Evolutionary conservation across 2,888 invertebrate genomes (phyloP).

Genomic region (Lasius platythorax): DNA sequence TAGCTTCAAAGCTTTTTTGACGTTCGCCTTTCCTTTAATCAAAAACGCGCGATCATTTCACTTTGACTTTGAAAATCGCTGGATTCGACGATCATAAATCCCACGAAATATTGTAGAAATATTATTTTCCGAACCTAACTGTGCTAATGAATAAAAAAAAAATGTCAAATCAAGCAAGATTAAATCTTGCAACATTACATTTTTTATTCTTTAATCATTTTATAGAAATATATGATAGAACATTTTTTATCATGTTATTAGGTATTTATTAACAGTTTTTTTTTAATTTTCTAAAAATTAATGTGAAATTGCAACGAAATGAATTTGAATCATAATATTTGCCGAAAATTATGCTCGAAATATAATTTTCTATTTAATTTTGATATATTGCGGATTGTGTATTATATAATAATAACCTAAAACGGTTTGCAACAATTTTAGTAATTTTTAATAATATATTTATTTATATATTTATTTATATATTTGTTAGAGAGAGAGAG

Average conservation of each 20-base stretch:
- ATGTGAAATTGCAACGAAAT: background rate
- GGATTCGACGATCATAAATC: constrained; percentile 25
- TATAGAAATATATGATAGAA: background rate
- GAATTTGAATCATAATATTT: background rate
- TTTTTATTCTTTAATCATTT: background rate
- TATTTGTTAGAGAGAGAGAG: background rate
- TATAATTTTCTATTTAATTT: background rate
- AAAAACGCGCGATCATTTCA: constrained; percentile 29
- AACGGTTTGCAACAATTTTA: background rate
- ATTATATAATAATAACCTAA: background rate
- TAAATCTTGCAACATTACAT: background rate
- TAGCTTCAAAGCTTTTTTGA: constrained; percentile 27
- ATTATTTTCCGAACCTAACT: constrained; percentile 31
- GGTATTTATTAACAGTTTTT: background rate
- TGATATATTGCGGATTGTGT: background rate
- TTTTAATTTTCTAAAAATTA: background rate
- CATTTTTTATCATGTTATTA: background rate
- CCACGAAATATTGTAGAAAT: background rate
- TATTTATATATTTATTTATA: background rate
- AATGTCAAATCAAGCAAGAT: background rate
- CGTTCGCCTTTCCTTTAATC: constrained; percentile 27
- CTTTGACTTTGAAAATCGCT: constrained; percentile 30
- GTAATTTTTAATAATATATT: background rate
- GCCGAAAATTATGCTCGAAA: background rate
- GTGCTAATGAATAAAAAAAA: background rate